Conservation (phyloP, 1,140 invertebrate species). For the Brachionus paranguensis region DNA sequence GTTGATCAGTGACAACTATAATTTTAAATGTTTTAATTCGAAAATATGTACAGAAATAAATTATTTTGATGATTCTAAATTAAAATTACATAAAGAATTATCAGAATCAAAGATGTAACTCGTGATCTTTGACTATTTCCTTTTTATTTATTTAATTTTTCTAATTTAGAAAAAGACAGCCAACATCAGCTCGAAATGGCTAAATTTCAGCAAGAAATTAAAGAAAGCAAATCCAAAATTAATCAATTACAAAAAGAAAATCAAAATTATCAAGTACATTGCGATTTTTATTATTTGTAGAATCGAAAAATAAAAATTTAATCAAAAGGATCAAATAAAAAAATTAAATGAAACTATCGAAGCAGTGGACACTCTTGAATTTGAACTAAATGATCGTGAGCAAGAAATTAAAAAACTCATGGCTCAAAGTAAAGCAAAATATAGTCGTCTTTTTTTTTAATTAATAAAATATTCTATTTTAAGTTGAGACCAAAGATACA, state of each 20-base stretch:
- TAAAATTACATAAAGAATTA: no score
- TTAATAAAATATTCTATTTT: not conserved
- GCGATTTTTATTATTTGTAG: no score
- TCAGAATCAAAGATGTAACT: no score
- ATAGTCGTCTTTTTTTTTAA: not conserved
- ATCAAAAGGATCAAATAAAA: slow-evolving; percentile 13
- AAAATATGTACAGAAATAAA: no score
- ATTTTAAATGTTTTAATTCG: no score
- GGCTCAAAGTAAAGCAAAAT: not conserved
- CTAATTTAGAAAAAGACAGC: slow-evolving; percentile 1
- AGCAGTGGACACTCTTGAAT: slow-evolving; percentile 6
- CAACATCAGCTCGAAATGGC: slow-evolving; percentile 20
- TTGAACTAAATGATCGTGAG: slow-evolving; percentile 15
- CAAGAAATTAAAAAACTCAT: not conserved
- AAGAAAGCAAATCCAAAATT: not conserved
- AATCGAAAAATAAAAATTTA: not conserved
- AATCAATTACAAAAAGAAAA: slow-evolving; percentile 30
- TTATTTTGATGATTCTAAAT: no score
- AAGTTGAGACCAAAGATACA: slow-evolving; percentile 6
- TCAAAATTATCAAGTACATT: not conserved
- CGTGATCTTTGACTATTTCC: not conserved
- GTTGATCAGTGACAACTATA: no score
- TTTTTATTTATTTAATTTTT: not conserved
- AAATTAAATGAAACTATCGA: slow-evolving; percentile 29
- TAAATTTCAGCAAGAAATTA: slow-evolving; percentile 18